phyloP scores from a whole-genome alignment of 2,113 vertebrate species.

The Coryphaenoides rupestris region DNA sequence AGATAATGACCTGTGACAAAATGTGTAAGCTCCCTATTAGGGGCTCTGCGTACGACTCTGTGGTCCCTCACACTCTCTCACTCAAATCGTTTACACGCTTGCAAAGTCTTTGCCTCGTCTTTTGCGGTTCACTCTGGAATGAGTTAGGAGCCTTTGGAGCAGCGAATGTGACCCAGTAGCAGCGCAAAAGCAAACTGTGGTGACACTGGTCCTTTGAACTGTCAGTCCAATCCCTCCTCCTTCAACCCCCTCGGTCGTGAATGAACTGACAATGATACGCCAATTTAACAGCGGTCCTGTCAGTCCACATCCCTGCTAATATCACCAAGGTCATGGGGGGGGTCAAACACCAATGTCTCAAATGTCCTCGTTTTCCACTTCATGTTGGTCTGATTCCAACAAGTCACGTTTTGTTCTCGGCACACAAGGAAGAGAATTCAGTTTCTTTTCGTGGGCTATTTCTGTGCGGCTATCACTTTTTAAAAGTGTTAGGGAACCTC shows the following conservation, averaged over 20 bases:
- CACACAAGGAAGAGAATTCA: background rate
- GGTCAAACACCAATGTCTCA: conserved; percentile 24
- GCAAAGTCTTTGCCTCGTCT: conserved; percentile 3
- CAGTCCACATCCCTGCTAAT: conserved; percentile 51
- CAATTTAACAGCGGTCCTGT: conserved; percentile 29
- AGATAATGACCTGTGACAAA: too few relatives aligned
- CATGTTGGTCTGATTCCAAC: background rate
- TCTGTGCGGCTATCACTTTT: background rate
- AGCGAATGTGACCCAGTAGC: conserved; percentile 49
- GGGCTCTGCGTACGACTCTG: too few relatives aligned
- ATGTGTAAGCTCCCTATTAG: too few relatives aligned
- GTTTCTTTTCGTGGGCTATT: background rate
- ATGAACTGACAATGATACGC: conserved; percentile 20
- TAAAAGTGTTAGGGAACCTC: too few relatives aligned
- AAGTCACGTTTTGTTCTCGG: conserved; percentile 1
- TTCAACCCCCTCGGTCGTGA: conserved; percentile 4
- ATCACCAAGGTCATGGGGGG: conserved; percentile 34
- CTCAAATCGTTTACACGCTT: conserved; percentile 16
- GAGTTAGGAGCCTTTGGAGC: conserved; percentile 41
- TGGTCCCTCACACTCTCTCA: too few relatives aligned
- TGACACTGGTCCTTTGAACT: conserved; percentile 32
- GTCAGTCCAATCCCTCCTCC: conserved; percentile 9
- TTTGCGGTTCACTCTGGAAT: conserved; percentile 21
- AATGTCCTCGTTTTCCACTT: conserved; percentile 14
- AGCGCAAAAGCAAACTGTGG: conserved; percentile 26